These are phyloP conservation scores for Erannis defoliaria DNA, from an alignment of 2,888 invertebrate genomes.

Conservation along the genomic window DNA sequence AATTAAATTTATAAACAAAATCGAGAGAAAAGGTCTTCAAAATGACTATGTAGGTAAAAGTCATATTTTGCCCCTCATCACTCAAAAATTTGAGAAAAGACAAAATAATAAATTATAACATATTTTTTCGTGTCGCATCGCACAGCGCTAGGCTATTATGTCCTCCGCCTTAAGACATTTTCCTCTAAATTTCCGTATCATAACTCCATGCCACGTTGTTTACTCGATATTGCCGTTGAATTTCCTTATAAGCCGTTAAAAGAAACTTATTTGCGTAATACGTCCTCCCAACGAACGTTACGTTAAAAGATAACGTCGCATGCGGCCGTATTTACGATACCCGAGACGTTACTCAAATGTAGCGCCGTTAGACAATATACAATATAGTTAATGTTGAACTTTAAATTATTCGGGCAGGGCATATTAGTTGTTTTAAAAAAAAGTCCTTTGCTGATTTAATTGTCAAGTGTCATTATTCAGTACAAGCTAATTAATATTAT, in stretches of 20 bases:
- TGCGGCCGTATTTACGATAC: conserved; percentile 65
- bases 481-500: too few species aligned
- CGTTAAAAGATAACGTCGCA: conserved; percentile 32
- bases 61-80: too few species aligned
- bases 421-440: too few species aligned
- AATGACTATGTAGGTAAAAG: too few species aligned
- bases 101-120: too few species aligned
- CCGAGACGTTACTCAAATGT: conserved; percentile 35
- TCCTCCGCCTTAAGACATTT: conserved; percentile 8
- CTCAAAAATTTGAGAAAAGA: too few species aligned
- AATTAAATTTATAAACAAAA: too few species aligned
- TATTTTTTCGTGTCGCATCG: neutral
- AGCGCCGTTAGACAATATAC: conserved; percentile 27
- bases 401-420: neutral
- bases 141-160: neutral
- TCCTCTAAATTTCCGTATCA: conserved; percentile 14
- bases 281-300: conserved; percentile 56
- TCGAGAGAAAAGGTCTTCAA: too few species aligned
- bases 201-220: conserved; percentile 32
- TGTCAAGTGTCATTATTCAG: neutral
- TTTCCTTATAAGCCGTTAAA: conserved; percentile 69
- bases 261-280: conserved; percentile 73
- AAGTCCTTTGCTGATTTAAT: too few species aligned
- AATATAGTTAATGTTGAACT: neutral
- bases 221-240: conserved; percentile 64